Evolutionary conservation across 2,113 vertebrate species (phyloP).

Genomic region (Caretta caretta): DNA sequence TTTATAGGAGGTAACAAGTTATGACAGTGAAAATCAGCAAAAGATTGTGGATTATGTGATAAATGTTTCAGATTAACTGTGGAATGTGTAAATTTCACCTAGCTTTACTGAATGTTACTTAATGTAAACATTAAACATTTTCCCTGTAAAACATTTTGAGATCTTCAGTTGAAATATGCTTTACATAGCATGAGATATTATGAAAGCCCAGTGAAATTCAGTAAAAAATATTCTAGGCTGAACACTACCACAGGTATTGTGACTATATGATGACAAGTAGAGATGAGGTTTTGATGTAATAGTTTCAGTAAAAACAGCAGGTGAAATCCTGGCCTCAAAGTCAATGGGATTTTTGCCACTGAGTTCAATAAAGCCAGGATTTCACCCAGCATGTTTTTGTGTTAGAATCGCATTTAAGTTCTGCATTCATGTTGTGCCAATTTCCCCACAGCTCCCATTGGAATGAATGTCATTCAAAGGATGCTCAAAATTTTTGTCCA

Average conservation of each 20-base stretch:
- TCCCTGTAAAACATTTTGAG: neutral
- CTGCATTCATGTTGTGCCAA: neutral
- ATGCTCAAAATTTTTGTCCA: neutral
- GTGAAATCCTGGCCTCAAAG: neutral
- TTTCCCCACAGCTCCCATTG: neutral
- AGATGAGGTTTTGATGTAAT: neutral
- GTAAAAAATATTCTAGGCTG: neutral
- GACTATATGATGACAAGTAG: neutral
- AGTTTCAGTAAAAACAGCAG: neutral
- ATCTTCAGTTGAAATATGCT: neutral
- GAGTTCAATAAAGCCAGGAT: neutral
- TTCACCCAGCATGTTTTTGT: neutral
- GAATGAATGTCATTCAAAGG: neutral
- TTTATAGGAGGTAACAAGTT: neutral
- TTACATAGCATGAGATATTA: neutral
- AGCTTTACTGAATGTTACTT: neutral
- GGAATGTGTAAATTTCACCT: neutral
- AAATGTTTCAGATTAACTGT: neutral
- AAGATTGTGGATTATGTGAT: neutral
- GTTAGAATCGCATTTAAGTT: neutral
- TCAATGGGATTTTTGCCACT: neutral
- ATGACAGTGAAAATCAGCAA: neutral
- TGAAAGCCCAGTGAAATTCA: neutral
- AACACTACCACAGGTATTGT: neutral
- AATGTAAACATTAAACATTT: too few species aligned